A percentile compares a stretch with the other conserved stretches of the same genome.
phyloP scores from a whole-genome alignment of 2,797 vertebrate species.

The Acestrorhynchus altus region DNA sequence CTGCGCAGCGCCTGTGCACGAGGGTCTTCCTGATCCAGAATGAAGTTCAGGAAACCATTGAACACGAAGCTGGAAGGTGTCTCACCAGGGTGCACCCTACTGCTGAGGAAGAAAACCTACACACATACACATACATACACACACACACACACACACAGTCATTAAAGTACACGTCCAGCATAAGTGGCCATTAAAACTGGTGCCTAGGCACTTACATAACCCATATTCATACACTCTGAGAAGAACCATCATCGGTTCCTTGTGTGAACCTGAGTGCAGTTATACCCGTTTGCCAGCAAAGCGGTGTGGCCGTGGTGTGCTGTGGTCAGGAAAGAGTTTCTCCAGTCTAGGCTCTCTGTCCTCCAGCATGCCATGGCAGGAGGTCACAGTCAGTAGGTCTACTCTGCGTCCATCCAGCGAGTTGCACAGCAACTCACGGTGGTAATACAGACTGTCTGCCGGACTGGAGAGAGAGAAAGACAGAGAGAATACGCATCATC shows the following conservation, averaged over 20 bases:
- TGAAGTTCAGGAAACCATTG: constrained; percentile 95
- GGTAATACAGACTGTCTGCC: constrained; percentile 88
- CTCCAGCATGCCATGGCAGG: constrained; percentile 89
- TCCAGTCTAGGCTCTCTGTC: constrained; percentile 89
- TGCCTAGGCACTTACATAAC: no score
- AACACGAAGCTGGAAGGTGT: constrained; percentile 97
- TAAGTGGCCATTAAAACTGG: background rate
- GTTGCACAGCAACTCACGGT: constrained; percentile 92
- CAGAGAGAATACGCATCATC: no score
- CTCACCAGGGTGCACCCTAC: constrained; percentile 95
- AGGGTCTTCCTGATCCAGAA: constrained; percentile 90
- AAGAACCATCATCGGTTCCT: background rate
- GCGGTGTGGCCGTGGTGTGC: constrained; percentile 84
- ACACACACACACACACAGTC: background rate
- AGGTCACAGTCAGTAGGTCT: constrained; percentile 93
- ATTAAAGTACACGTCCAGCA: background rate
- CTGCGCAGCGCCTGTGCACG: constrained; percentile 89
- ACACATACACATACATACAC: constrained; percentile 15
- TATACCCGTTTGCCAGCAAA: constrained; percentile 89
- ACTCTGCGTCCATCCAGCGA: constrained; percentile 92
- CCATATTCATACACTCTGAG: no score
- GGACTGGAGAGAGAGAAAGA: constrained; percentile 66
- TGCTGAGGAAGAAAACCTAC: constrained; percentile 96
- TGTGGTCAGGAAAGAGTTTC: constrained; percentile 88
- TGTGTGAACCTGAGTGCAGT: background rate